Percentiles rank a stretch among this genome's conserved stretches.
Evolutionary conservation across 2,888 invertebrate genomes (phyloP).

Genomic region (Rotaria sp.): DNA sequence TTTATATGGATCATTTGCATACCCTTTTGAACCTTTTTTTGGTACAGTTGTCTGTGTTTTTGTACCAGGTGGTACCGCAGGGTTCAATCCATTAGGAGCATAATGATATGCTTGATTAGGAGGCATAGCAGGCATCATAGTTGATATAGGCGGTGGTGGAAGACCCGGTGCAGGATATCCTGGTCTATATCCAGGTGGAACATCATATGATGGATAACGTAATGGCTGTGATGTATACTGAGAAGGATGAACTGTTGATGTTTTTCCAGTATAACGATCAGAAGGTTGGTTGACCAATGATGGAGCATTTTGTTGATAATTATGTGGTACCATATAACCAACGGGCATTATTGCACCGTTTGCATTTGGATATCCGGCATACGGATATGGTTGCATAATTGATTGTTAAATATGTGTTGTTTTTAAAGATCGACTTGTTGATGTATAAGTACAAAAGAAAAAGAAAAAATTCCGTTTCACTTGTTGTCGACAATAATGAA

Average conservation of each 20-base stretch:
- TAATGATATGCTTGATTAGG: neutral
- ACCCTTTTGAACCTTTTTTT: neutral
- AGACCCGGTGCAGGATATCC: neutral
- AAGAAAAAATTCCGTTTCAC: neutral
- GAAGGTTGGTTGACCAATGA: neutral
- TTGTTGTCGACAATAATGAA: neutral
- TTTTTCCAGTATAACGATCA: neutral
- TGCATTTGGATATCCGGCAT: neutral
- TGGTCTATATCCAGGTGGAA: neutral
- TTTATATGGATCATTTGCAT: neutral
- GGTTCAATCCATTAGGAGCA: neutral
- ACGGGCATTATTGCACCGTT: neutral
- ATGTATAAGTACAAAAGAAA: neutral
- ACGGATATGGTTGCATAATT: neutral
- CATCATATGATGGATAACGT: neutral
- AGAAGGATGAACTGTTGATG: neutral
- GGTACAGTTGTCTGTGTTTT: neutral
- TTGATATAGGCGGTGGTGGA: neutral
- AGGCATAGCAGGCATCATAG: neutral
- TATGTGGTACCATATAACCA: neutral
- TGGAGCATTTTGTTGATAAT: neutral
- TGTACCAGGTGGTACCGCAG: neutral
- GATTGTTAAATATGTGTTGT: neutral
- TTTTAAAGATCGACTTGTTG: neutral
- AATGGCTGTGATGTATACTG: neutral